phyloP scores from a whole-genome alignment of 2,888 invertebrate genomes.

The Phymatocera aterrima region DNA sequence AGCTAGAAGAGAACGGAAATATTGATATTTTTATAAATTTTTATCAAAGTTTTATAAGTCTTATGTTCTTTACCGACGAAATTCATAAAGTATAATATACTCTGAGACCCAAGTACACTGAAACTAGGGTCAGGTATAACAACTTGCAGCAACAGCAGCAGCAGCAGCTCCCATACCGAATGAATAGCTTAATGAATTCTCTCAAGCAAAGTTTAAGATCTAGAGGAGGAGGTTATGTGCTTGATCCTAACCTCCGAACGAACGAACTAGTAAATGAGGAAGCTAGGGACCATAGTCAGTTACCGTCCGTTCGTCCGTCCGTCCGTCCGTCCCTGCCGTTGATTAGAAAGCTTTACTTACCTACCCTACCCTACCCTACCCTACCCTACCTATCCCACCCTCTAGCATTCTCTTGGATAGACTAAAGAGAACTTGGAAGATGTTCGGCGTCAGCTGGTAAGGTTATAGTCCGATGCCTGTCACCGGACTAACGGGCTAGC shows the following conservation, averaged over 20 bases:
- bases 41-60: too few species aligned
- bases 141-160: too few species aligned
- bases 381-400: neutral
- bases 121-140: neutral
- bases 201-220: neutral
- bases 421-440: slow-evolving; percentile 7
- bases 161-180: neutral
- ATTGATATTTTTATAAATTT: too few species aligned
- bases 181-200: slow-evolving; percentile 16
- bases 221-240: neutral
- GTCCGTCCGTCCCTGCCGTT: neutral
- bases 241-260: neutral
- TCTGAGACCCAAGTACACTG: too few species aligned
- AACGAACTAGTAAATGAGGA: neutral
- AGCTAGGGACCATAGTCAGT: neutral
- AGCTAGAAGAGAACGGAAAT: too few species aligned
- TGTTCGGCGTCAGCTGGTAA: too few species aligned
- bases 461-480: too few species aligned
- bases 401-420: slow-evolving; percentile 8
- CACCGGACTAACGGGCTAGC: too few species aligned
- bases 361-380: neutral
- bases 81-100: too few species aligned
- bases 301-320: neutral
- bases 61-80: too few species aligned
- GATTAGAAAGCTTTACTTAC: neutral